phyloP scores from a whole-genome alignment of 2,113 vertebrate species.

The Dipodomys ordii region DNA sequence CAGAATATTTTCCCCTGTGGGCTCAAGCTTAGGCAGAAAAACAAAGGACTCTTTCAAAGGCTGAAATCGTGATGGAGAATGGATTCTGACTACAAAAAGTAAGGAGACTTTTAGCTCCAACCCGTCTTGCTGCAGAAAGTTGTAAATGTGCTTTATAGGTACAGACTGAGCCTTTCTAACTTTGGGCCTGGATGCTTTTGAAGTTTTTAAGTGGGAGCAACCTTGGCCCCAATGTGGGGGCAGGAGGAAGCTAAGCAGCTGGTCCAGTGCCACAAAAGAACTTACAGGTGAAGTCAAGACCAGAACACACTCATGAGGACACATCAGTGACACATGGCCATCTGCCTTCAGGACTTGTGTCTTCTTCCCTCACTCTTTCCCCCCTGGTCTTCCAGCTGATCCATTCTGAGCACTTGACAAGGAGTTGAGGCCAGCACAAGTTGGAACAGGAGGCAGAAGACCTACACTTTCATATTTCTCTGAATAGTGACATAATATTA shows the following conservation, averaged over 20 bases:
- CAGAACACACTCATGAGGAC: not conserved
- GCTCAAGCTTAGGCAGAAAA: conserved; percentile 54
- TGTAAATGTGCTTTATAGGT: conserved; percentile 52
- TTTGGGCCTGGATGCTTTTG: not conserved
- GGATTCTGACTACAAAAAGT: conserved; percentile 63
- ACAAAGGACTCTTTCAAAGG: conserved; percentile 77
- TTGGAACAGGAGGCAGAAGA: not conserved
- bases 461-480: not conserved
- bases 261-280: not conserved
- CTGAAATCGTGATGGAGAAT: conserved; percentile 55
- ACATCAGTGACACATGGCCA: not conserved
- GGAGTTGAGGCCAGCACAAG: not conserved
- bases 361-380: not conserved
- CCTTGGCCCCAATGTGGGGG: not conserved
- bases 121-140: conserved; percentile 50
- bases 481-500: not conserved
- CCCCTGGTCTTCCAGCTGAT: not conserved
- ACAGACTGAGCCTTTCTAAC: not conserved
- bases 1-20: conserved; percentile 66
- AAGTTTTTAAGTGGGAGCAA: not conserved
- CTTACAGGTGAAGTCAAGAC: not conserved
- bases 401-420: not conserved
- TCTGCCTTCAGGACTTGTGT: not conserved
- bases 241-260: not conserved
- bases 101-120: conserved; percentile 66